These are phyloP conservation scores for Macropis europaea DNA, from an alignment of 2,888 invertebrate species.

Conservation along the genomic window DNA sequence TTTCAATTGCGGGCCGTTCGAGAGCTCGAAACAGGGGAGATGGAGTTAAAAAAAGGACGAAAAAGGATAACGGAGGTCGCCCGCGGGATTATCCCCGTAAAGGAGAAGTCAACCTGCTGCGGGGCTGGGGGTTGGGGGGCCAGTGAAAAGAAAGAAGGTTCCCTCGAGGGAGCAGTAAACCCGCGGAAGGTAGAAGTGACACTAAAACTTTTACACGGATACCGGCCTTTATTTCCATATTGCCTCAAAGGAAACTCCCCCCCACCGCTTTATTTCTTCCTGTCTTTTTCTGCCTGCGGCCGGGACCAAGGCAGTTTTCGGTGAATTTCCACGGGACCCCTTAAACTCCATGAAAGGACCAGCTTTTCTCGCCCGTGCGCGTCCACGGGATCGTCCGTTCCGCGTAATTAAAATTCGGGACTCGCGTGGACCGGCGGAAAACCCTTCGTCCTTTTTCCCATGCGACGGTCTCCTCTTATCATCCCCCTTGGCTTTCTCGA, in stretches of 20 bases:
- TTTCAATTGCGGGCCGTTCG: background rate
- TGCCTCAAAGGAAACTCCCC: slow-evolving; percentile 64
- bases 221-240: slow-evolving; percentile 76
- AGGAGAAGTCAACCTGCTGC: slow-evolving; percentile 42
- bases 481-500: too few species aligned
- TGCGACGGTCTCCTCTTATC: background rate
- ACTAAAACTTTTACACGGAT: slow-evolving; percentile 75
- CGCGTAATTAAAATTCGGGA: slow-evolving; percentile 36
- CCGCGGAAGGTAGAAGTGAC: slow-evolving; percentile 70
- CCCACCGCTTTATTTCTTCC: slow-evolving; percentile 49
- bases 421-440: background rate
- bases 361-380: slow-evolving; percentile 25
- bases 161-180: slow-evolving; percentile 67
- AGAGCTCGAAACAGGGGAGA: slow-evolving; percentile 41
- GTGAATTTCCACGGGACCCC: slow-evolving; percentile 37
- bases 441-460: background rate
- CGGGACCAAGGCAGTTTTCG: slow-evolving; percentile 29
- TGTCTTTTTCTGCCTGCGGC: slow-evolving; percentile 40
- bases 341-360: slow-evolving; percentile 28
- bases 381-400: background rate
- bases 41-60: background rate
- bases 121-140: slow-evolving; percentile 32
- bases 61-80: slow-evolving; percentile 42
- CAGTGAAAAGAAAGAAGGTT: slow-evolving; percentile 42
- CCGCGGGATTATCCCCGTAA: slow-evolving; percentile 39